These are phyloP conservation scores for Atta colombica DNA, from an alignment of 1,140 invertebrate species.

Conservation along the genomic window DNA sequence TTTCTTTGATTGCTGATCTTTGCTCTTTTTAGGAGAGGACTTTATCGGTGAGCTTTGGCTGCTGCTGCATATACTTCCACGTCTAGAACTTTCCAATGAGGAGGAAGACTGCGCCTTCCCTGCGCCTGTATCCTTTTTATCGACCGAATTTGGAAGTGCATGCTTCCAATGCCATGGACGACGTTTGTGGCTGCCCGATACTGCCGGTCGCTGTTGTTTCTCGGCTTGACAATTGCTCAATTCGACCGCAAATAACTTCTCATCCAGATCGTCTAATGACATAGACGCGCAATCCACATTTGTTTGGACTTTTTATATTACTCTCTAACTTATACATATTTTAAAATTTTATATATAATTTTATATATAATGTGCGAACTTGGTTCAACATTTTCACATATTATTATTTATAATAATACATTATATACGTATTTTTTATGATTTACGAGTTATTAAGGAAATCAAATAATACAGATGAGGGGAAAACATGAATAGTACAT, in stretches of 20 bases:
- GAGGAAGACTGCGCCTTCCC: slow-evolving; percentile 75
- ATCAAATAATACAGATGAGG: slow-evolving; percentile 37
- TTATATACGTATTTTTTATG: slow-evolving; percentile 15
- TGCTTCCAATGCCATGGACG: slow-evolving; percentile 84
- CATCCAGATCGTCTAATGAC: slow-evolving; percentile 86
- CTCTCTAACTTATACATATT: slow-evolving; percentile 46
- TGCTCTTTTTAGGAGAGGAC: slow-evolving; percentile 80
- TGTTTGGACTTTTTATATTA: slow-evolving; percentile 50
- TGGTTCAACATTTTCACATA: neutral
- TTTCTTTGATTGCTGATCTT: slow-evolving; percentile 76
- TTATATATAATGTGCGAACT: neutral
- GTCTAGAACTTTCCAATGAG: slow-evolving; percentile 79
- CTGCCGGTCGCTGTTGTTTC: slow-evolving; percentile 68
- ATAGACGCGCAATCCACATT: slow-evolving; percentile 70
- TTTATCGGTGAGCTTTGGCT: slow-evolving; percentile 81
- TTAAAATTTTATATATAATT: slow-evolving; percentile 27
- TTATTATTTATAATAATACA: slow-evolving; percentile 11
- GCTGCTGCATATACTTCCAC: slow-evolving; percentile 79
- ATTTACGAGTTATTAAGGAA: slow-evolving; percentile 27
- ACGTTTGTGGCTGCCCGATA: slow-evolving; percentile 73
- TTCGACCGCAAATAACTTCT: slow-evolving; percentile 83
- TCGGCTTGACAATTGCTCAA: slow-evolving; percentile 76
- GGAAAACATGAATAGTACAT: slow-evolving; percentile 35
- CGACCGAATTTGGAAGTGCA: slow-evolving; percentile 78
- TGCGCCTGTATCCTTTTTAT: slow-evolving; percentile 79